phyloP scores from a whole-genome alignment of 2,888 invertebrate genomes.

The Xestoiulus laeticollis region DNA sequence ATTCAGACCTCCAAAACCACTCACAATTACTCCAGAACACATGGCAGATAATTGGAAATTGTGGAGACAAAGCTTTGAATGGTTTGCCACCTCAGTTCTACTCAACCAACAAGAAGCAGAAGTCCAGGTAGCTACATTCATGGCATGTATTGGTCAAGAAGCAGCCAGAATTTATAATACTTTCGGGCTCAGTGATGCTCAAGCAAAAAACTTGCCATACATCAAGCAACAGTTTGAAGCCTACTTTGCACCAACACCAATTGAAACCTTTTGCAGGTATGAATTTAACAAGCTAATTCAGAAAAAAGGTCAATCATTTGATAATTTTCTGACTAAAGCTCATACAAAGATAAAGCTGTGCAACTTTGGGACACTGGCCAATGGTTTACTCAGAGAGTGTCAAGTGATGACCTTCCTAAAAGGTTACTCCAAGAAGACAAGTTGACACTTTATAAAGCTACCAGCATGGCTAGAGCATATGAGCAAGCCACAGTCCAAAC shows the following conservation, averaged over 20 bases:
- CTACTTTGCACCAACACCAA: background rate
- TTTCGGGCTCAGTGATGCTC: background rate
- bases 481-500: background rate
- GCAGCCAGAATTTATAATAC: constrained; percentile 43
- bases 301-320: background rate
- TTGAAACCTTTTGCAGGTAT: background rate
- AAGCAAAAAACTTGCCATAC: constrained; percentile 25
- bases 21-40: background rate
- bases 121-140: constrained; percentile 42
- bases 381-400: background rate
- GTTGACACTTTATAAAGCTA: background rate
- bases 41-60: background rate
- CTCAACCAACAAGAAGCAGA: background rate
- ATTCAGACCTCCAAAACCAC: background rate
- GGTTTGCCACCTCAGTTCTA: background rate
- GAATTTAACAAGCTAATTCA: background rate
- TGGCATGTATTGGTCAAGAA: constrained; percentile 42
- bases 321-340: background rate
- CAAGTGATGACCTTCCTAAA: background rate
- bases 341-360: background rate
- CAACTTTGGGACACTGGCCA: background rate
- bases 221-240: background rate
- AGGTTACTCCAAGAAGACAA: background rate
- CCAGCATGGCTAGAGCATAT: background rate
- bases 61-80: background rate